Percentiles rank a stretch among this genome's conserved stretches.
Conservation (phyloP, 2,888 invertebrate genomes). For the Timandra comae region DNA sequence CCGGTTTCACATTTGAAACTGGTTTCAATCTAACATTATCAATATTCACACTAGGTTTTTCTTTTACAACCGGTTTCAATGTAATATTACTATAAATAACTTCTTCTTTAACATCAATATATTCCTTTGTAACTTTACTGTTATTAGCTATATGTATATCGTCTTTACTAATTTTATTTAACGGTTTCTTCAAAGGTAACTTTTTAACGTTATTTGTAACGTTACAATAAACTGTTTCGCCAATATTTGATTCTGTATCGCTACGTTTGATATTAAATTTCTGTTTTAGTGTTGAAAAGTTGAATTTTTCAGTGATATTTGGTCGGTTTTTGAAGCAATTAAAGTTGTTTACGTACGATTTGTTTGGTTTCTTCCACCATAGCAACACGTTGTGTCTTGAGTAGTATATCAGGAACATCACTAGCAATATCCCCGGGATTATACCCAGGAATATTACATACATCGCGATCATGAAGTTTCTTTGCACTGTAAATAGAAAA, state of each 20-base stretch:
- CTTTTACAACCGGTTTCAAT: slow-evolving; percentile 15
- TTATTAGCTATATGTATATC: slow-evolving; percentile 47
- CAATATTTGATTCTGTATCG: no score
- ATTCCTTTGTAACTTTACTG: slow-evolving; percentile 7
- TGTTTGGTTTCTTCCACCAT: slow-evolving; percentile 71
- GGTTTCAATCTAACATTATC: slow-evolving; percentile 20
- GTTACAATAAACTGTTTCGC: no score
- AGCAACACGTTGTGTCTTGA: slow-evolving; percentile 79
- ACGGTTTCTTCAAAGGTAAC: slow-evolving; percentile 34
- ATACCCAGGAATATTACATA: slow-evolving; percentile 92
- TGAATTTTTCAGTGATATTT: slow-evolving; percentile 19
- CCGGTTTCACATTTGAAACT: slow-evolving; percentile 27
- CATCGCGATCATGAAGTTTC: slow-evolving; percentile 87
- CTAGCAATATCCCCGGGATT: slow-evolving; percentile 82
- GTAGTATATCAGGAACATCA: slow-evolving; percentile 85
- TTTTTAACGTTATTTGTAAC: no score
- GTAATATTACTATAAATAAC: slow-evolving; percentile 1
- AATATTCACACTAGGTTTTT: slow-evolving; percentile 66
- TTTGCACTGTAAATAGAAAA: slow-evolving; percentile 76
- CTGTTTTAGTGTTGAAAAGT: slow-evolving; percentile 9
- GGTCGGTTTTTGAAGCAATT: slow-evolving; percentile 16
- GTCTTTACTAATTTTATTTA: slow-evolving; percentile 51
- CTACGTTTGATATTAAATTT: no score
- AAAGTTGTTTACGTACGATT: slow-evolving; percentile 65
- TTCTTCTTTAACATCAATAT: no score